A percentile compares a stretch with the other conserved stretches of the same genome.
Evolutionary conservation across 2,113 vertebrate genomes (phyloP).

Genomic region (Balaeniceps rex): DNA sequence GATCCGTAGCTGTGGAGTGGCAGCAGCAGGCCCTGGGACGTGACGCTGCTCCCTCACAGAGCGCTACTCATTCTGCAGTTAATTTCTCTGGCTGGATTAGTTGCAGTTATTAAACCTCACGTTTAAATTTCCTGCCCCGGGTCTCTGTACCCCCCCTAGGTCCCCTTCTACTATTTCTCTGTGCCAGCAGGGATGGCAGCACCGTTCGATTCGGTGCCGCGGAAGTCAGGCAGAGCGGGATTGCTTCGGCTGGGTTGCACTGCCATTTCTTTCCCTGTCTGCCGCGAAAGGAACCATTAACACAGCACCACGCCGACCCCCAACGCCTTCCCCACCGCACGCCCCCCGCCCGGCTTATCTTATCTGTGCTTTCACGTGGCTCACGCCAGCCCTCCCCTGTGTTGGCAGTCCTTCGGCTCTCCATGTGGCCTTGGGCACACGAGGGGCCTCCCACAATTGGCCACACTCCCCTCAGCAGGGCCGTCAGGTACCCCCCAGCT

Average conservation of each 20-base stretch:
- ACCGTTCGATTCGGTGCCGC: fast-evolving
- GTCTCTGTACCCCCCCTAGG: background rate
- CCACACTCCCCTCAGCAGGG: fast-evolving
- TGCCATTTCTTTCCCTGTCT: background rate
- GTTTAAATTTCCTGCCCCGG: background rate
- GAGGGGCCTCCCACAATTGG: background rate
- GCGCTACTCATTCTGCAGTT: background rate
- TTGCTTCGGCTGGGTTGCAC: fast-evolving
- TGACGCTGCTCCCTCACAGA: fast-evolving
- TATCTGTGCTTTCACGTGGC: fast-evolving
- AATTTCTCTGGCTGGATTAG: background rate
- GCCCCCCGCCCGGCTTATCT: background rate
- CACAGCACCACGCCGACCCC: fast-evolving
- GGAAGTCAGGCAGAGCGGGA: background rate
- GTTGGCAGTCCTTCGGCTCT: background rate
- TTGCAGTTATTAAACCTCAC: background rate
- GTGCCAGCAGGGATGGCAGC: fast-evolving
- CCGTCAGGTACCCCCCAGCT: background rate
- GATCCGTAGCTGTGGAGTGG: fast-evolving
- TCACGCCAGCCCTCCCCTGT: background rate
- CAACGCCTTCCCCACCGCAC: background rate
- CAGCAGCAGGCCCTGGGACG: background rate
- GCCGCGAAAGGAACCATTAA: background rate
- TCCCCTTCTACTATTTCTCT: background rate
- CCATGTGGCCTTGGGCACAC: fast-evolving